Evolutionary conservation across 2,888 invertebrate species (phyloP), one percentile per base, ranked within the genome.

Genomic region (Chydorus sphaericus): DNA sequence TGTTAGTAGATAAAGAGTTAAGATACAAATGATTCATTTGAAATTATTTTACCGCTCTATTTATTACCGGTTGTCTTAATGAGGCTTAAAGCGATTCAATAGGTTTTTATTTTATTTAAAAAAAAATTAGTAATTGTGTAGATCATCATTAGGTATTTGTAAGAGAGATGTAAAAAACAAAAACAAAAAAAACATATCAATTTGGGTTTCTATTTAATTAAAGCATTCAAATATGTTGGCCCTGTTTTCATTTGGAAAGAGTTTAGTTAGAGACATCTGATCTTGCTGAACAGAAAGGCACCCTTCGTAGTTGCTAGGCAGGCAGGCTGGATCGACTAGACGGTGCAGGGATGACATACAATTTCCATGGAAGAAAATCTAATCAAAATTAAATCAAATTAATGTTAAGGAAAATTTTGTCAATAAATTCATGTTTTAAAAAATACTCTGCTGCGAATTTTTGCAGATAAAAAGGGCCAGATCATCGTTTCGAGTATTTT

Each of bases 301-400:
- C 1, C 83, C 83, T 0, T 82, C 82, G 63, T 83, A 83, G 54
- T 75, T 74, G 66, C 80, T 79, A 1, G 88, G 86, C 39, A 88
- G 71, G 67, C 77, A 77, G 48, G 80, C 78, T 0, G 83, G 82
- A 37, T 74, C 70, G 14, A 88, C 78, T 65, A 85, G 81, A 59
- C 81, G 76, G 65, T 87, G 87, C 1, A 88, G 72, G 1, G 84
- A 84, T 26, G 75, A 73, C 73, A 79, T 72, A 66, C 88, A 78
- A 51, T 76, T 73, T 0, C 86, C 85, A 67, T 88, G 88, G 69
- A 84, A 82, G 67, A 71, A 77, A 59, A 81, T 75, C 65, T 74
- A 61, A 58, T 61, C 60, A 55, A 26, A 57, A 39, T 57, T 1
- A 10, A 10, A 10, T 10, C 14, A 33, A 33, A 10, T 10, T 33